phyloP scores from a whole-genome alignment of 2,113 vertebrate species.

The Peromyscus californicus region DNA sequence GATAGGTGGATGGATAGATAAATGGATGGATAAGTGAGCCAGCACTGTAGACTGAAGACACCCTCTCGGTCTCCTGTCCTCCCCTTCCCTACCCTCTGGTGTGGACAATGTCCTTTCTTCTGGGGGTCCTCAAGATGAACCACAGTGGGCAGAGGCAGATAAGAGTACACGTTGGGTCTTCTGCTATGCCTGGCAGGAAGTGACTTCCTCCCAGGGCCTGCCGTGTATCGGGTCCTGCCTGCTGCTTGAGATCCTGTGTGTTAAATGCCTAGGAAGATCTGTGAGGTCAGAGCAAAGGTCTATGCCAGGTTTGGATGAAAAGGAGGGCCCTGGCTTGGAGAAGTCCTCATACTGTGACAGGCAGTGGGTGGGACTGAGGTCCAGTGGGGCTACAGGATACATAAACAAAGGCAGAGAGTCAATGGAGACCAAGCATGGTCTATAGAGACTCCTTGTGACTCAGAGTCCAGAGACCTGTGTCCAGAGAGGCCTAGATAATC shows the following conservation, averaged over 20 bases:
- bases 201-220: background rate
- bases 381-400: background rate
- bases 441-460: background rate
- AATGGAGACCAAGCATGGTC: background rate
- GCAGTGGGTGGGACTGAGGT: fast-evolving
- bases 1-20: too few species aligned
- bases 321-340: too few species aligned
- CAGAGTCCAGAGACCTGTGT: background rate
- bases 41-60: too few species aligned
- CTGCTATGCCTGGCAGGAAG: background rate
- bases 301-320: background rate
- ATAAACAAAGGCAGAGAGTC: background rate
- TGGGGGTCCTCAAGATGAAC: background rate
- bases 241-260: too few species aligned
- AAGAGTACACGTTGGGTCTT: background rate
- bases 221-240: background rate
- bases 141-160: too few species aligned
- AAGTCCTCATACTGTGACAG: background rate
- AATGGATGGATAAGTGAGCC: too few species aligned
- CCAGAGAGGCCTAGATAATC: background rate
- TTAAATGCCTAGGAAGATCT: background rate
- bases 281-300: background rate
- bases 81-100: too few species aligned
- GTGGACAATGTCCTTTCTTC: background rate
- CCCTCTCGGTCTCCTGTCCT: too few species aligned